Base-by-base conservation (phyloP, 1,140 invertebrate genomes). In the Hestina assimilis region DNA sequence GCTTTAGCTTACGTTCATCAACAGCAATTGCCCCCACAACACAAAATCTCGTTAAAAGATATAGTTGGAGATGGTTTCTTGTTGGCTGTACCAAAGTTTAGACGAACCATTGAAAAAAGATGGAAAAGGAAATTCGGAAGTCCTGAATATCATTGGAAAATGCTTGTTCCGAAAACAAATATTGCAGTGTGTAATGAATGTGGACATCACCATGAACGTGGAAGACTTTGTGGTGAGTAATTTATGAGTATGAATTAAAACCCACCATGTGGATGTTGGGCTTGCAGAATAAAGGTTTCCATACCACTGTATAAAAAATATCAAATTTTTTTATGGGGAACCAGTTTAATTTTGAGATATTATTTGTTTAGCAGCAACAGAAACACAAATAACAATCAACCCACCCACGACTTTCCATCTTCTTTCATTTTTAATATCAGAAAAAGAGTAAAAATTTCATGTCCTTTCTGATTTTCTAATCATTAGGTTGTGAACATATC, bases 11-110 rank as follows among this genome's bases (percentile, higher is more conserved):
- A 79, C 47, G 64, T 82, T 33, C 45, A 78, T 61, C 70, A 79
- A 38, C 57, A 61, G 17, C 66, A 55, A 33, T 17, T 57, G 14
- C 4, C 46, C 0, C 29, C 56, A 20, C 43, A 62, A 12, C 28
- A 79, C 68, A 42, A 69, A 77, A 19, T 83, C 86, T 66, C 89
- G 88, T 38, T 94, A 2, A 92, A 92, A 69, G 90, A 93, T 56
- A 79, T 94, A 8, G 72, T 94, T 11, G 91, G 91, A 3, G 91
- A 95, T 90, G 93, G 93, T n/a, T 91, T 96, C 75, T 69, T 97
- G 11, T 94, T 92, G 90, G 96, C 92, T 54, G 95, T 95, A 1
- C 97, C 96, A 0, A 95, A 94, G 71, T 90, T 91, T 43, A 89
- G 96, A 73, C 87, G 95, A 65, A 92, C 93, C 1, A 51, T 96